Base-by-base conservation (phyloP, 2,888 invertebrate genomes). In the Amphipoea lucens region DNA sequence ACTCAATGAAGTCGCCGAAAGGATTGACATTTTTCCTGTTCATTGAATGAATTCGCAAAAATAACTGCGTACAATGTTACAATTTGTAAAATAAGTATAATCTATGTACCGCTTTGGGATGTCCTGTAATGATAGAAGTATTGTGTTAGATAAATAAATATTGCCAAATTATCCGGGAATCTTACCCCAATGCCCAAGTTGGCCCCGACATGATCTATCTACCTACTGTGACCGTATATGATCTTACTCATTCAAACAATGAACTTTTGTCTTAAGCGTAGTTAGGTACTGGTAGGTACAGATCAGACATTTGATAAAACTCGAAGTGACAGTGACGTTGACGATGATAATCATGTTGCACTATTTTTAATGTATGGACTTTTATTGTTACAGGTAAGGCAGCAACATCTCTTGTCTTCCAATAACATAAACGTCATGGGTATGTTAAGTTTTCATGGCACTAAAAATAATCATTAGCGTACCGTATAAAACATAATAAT, bases 361-460 rank as follows among this genome's bases (percentile, higher is more conserved):
- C 14, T 57, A 29, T 23, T 48, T 17, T 17, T 72, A 67, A 71
- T 48, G 23, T 75, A 29, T 20, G n/a, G n/a, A 12, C 0, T 66
- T 85, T 86, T 70, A 29, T 85, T 85, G 83, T 86, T 85, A 65
- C 84, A 86, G 86, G 85, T 85, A 85, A 83, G 62, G 14, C 29
- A 63, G 45, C 14, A 9, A 14, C 54, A 2, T 6, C 0, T 40
- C 60, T 23, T 70, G 42, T 74, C 9, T 40, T 11, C 9, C 62
- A 66, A 36, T 36, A 36, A 66, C 5, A 36, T n/a, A 20, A 40
- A 48, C 23, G 6, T 29, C 29, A 29, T 54, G 36, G n/a, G 45
- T 57, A 20, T 11, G 69, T 70, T 77, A 70, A 69, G 48, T 54
- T 67, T 14, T 60, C 3, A 17, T 60, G 57, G 11, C n/a, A n/a